These are phyloP conservation scores for Sycobia sp. DNA, from an alignment of 1,140 invertebrate genomes.

Conservation along the genomic window DNA sequence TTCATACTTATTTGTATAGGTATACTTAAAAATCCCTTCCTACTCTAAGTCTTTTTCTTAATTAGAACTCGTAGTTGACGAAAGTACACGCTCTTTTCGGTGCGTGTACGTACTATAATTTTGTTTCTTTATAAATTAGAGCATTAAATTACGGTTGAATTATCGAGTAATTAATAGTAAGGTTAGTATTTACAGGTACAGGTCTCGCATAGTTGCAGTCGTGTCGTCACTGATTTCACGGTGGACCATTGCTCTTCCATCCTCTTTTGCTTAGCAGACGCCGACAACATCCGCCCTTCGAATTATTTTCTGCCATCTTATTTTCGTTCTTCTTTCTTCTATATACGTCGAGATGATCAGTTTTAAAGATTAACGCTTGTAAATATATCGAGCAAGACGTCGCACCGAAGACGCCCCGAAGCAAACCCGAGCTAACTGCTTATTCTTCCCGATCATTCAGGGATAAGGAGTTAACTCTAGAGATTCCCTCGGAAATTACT, in stretches of 20 bases:
- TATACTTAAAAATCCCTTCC: background rate
- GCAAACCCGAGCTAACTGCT: too few species aligned
- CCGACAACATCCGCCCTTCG: constrained; percentile 58
- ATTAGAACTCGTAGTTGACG: constrained; percentile 25
- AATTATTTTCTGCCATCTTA: too few species aligned
- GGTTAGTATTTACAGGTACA: constrained; percentile 63
- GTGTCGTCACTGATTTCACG: constrained; percentile 58
- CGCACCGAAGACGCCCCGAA: too few species aligned
- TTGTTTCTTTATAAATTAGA: constrained; percentile 50
- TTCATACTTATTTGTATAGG: too few species aligned
- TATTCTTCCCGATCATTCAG: too few species aligned
- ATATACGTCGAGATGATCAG: background rate
- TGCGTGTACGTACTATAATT: background rate
- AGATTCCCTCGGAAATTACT: too few species aligned
- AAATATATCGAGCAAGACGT: too few species aligned
- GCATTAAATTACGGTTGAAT: constrained; percentile 54
- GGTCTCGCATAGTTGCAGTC: constrained; percentile 65
- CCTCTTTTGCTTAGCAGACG: constrained; percentile 47
- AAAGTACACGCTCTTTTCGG: background rate
- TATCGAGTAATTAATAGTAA: constrained; percentile 58
- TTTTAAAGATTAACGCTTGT: too few species aligned
- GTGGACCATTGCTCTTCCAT: constrained; percentile 36
- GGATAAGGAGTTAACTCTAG: too few species aligned
- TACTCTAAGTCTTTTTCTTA: too few species aligned
- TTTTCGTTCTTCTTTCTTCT: too few species aligned